Percentiles rank a stretch among this genome's conserved stretches.
These are phyloP conservation scores for Pelusios castaneus DNA, from an alignment of 2,113 vertebrate genomes.

Conservation along the genomic window DNA sequence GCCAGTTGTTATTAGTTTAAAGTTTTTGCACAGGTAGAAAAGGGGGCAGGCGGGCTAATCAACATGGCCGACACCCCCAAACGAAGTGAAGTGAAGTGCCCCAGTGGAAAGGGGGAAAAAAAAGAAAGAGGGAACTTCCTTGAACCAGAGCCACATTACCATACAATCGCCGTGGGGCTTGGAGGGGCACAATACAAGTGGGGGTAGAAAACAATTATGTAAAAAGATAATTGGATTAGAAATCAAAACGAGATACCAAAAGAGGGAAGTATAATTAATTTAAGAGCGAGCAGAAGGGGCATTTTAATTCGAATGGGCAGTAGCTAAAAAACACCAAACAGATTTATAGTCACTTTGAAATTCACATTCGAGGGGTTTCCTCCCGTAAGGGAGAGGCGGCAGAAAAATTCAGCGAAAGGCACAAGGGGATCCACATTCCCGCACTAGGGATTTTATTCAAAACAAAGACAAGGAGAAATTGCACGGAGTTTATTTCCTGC, in stretches of 20 bases:
- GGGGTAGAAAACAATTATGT: slow-evolving; percentile 73
- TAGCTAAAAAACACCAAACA: not conserved
- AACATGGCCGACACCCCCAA: not conserved
- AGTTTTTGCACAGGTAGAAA: not conserved
- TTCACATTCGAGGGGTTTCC: not conserved
- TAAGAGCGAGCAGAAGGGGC: slow-evolving; percentile 59
- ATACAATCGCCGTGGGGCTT: slow-evolving; percentile 17
- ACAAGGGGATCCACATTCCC: too few species aligned
- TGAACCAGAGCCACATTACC: not conserved
- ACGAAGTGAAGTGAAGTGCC: not conserved
- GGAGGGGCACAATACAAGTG: slow-evolving; percentile 1
- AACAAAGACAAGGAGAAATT: not conserved
- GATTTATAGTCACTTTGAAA: not conserved
- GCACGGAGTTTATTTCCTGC: not conserved
- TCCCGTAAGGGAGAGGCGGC: not conserved
- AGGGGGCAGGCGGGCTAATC: not conserved
- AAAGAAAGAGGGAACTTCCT: not conserved
- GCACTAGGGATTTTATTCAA: not conserved
- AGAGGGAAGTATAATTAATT: slow-evolving; percentile 66
- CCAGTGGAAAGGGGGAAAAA: too few species aligned
- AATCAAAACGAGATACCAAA: slow-evolving; percentile 67
- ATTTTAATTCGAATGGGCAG: slow-evolving; percentile 69
- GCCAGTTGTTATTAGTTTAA: too few species aligned
- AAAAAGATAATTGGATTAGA: slow-evolving; percentile 76
- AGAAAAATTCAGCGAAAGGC: not conserved